Conservation (phyloP, 2,888 invertebrate species). For the Lapara coniferarum region DNA sequence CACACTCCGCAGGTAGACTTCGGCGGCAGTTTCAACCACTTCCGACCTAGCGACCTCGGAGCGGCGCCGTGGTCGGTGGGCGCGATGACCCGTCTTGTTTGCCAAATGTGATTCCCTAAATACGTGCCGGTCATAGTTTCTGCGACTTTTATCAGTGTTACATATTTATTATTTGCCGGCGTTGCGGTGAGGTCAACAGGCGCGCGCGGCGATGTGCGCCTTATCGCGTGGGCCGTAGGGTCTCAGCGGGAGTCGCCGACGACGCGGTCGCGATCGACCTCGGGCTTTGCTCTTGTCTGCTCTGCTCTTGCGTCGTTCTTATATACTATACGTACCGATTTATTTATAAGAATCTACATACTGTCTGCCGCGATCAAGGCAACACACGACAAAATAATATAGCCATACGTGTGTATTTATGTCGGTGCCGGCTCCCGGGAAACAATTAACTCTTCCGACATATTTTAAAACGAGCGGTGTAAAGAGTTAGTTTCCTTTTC, state of each 20-base stretch:
- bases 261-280: constrained; percentile 66
- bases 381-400: constrained; percentile 25
- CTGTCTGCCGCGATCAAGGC: constrained; percentile 24
- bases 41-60: constrained; percentile 49
- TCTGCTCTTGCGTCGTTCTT: constrained; percentile 77
- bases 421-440: constrained; percentile 22
- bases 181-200: constrained; percentile 77
- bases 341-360: constrained; percentile 26
- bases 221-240: constrained; percentile 77
- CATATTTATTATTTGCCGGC: constrained; percentile 82
- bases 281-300: constrained; percentile 64
- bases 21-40: constrained; percentile 50
- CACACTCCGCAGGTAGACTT: constrained; percentile 61
- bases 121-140: constrained; percentile 79
- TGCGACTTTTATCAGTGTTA: constrained; percentile 81
- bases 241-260: constrained; percentile 54
- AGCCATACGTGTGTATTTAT: constrained; percentile 22
- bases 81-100: constrained; percentile 65
- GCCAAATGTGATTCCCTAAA: constrained; percentile 74
- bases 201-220: constrained; percentile 72
- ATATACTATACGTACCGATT: constrained; percentile 33
- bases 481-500: constrained; percentile 12
- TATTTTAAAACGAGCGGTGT: constrained; percentile 15
- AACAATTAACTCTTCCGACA: constrained; percentile 16
- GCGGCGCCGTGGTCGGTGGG: constrained; percentile 51